Evolutionary conservation across 53 echinoderm and acorn worm genomes (phyloP).

Genomic region (Paracentrotus lividus): DNA sequence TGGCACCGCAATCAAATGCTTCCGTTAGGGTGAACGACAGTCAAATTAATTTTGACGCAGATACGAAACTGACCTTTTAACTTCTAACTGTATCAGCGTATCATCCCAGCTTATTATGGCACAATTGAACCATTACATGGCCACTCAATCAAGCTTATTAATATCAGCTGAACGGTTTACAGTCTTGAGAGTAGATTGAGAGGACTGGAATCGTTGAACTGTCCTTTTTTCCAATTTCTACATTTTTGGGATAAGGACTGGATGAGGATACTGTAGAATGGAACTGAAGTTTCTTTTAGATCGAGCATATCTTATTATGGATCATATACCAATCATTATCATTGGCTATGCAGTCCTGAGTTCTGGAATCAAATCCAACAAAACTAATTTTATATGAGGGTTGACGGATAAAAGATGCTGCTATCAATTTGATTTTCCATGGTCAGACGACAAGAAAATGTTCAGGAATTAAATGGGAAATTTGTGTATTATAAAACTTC

Average conservation of each 20-base stretch:
- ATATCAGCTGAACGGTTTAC: slow-evolving; percentile 11
- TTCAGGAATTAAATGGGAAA: too few relatives aligned
- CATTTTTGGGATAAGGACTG: neutral
- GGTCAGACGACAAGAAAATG: too few relatives aligned
- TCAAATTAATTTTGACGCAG: slow-evolving; percentile 17
- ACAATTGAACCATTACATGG: slow-evolving; percentile 35
- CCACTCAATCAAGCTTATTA: slow-evolving; percentile 46
- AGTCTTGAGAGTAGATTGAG: neutral
- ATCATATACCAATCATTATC: neutral
- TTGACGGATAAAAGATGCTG: too few relatives aligned
- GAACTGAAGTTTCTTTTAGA: neutral
- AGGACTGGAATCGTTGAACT: neutral
- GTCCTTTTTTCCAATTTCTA: neutral
- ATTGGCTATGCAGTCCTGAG: neutral
- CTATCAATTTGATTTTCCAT: too few relatives aligned
- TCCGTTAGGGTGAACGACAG: neutral
- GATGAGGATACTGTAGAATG: neutral
- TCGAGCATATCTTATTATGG: neutral
- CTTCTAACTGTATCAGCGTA: neutral
- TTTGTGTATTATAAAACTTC: too few relatives aligned
- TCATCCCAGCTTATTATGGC: slow-evolving; percentile 1
- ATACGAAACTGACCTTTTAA: neutral
- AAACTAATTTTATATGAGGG: too few relatives aligned
- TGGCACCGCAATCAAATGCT: neutral
- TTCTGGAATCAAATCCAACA: neutral